Evolutionary conservation across 2,888 invertebrate genomes (phyloP).

Genomic region (Pegoplata infirma): DNA sequence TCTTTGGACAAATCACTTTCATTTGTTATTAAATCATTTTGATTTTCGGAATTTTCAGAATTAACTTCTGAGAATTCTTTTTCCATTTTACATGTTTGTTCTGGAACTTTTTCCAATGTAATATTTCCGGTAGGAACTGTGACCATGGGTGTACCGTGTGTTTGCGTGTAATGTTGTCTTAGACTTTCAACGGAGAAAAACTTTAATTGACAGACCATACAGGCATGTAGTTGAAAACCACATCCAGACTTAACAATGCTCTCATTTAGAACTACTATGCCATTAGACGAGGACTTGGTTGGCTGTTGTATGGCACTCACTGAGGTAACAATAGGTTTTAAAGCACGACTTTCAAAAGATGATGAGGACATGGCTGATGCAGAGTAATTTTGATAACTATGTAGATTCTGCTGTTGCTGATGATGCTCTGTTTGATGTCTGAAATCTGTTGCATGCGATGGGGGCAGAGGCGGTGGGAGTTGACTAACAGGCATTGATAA

Average conservation of each 20-base stretch:
- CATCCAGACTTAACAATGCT: slow-evolving; percentile 75
- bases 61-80: slow-evolving; percentile 32
- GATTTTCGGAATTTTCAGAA: neutral
- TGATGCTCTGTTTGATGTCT: neutral
- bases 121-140: slow-evolving; percentile 47
- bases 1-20: neutral
- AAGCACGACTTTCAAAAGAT: slow-evolving; percentile 62
- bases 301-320: slow-evolving; percentile 70
- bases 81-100: slow-evolving; percentile 48
- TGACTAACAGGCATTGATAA: neutral
- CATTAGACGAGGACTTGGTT: slow-evolving; percentile 69
- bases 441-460: too few species aligned
- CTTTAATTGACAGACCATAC: slow-evolving; percentile 72
- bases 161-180: slow-evolving; percentile 69
- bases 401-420: too few species aligned
- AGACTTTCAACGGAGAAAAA: slow-evolving; percentile 74
- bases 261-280: slow-evolving; percentile 76
- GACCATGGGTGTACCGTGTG: slow-evolving; percentile 56
- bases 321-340: slow-evolving; percentile 73
- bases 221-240: slow-evolving; percentile 73
- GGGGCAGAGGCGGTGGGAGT: neutral
- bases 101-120: slow-evolving; percentile 30
- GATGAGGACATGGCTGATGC: neutral
- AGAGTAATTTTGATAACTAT: neutral
- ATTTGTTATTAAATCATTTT: neutral